Conservation (phyloP, 2,113 vertebrate species). For the Crypturellus undulatus region DNA sequence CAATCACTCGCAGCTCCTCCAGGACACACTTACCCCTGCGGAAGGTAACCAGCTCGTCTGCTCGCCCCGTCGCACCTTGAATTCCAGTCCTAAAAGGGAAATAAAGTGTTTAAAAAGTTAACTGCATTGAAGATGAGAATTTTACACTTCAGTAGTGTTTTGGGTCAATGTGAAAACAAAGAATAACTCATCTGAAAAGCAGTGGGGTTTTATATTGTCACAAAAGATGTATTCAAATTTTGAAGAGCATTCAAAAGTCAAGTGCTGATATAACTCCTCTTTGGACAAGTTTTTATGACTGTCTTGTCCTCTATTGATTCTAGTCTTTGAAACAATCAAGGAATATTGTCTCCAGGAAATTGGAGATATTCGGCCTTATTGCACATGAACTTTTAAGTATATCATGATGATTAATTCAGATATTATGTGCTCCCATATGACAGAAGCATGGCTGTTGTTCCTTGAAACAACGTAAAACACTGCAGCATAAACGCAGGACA, state of each 20-base stretch:
- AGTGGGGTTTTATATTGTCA: background rate
- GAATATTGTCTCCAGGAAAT: background rate
- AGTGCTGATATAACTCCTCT: background rate
- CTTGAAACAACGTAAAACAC: background rate
- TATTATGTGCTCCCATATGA: rapidly evolving
- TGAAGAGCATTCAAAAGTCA: background rate
- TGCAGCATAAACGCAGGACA: background rate
- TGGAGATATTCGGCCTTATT: background rate
- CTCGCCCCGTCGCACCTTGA: background rate
- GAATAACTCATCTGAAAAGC: background rate
- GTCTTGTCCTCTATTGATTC: background rate
- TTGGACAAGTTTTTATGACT: background rate
- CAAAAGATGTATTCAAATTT: background rate
- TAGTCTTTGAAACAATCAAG: background rate
- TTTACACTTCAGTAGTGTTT: background rate
- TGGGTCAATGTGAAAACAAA: background rate
- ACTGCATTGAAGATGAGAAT: background rate
- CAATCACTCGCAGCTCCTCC: background rate
- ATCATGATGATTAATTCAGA: background rate
- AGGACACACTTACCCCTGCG: background rate
- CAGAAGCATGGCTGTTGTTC: background rate
- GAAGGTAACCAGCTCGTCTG: rapidly evolving
- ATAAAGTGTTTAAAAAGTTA: background rate
- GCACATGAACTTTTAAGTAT: background rate
- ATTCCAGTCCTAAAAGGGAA: background rate